Percentiles rank a stretch among this genome's conserved stretches.
Conservation (phyloP, 2,113 vertebrate genomes). For the Alectura lathami region DNA sequence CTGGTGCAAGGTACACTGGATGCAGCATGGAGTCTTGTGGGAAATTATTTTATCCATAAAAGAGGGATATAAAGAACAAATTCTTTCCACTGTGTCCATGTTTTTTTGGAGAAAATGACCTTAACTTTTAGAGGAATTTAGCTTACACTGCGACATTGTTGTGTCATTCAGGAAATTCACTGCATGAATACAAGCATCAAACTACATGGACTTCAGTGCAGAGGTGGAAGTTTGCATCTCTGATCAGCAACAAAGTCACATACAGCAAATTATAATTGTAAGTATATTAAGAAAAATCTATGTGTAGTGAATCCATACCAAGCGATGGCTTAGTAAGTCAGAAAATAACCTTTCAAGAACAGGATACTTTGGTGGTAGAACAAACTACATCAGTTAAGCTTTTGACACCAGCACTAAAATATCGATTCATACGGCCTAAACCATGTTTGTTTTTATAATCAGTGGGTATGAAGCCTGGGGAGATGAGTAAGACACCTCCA, state of each 20-base stretch:
- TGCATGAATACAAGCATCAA: neutral
- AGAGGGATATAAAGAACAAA: neutral
- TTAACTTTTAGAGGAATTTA: neutral
- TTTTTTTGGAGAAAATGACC: neutral
- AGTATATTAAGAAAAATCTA: neutral
- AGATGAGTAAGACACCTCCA: constrained; percentile 11
- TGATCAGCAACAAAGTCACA: neutral
- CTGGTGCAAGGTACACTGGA: neutral
- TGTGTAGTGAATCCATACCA: neutral
- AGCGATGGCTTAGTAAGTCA: neutral
- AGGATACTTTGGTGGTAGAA: neutral
- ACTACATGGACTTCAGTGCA: neutral
- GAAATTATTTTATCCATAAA: neutral
- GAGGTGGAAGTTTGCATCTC: neutral
- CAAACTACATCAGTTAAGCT: neutral
- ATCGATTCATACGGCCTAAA: neutral
- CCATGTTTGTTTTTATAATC: neutral
- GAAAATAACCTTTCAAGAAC: neutral
- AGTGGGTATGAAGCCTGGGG: neutral
- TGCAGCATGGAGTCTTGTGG: neutral
- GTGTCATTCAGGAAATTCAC: neutral
- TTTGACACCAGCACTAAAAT: neutral
- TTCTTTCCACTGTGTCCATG: neutral
- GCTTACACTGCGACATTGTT: neutral
- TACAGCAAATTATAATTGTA: neutral